Base-by-base conservation (phyloP, 1,140 invertebrate genomes). In the Drosophila seguyi region DNA sequence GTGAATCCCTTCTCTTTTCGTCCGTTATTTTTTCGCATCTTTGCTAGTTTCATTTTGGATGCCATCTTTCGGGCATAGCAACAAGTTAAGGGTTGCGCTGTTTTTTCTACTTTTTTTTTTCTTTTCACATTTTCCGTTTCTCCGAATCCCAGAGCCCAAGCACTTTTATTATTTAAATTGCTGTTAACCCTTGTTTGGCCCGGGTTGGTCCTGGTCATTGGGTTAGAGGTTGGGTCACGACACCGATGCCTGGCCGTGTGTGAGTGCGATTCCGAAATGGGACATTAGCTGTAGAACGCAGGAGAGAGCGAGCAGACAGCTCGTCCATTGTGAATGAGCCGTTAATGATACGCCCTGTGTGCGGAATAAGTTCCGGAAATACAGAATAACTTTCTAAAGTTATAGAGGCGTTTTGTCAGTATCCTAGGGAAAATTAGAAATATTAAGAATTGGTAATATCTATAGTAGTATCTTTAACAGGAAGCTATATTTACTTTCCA, bases 191-290 rank as follows among this genome's bases (percentile, higher is more conserved):
- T 65, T 88, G 78, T 71, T 74, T 80, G 53, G 65, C 76, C 61
- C 44, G 61, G 72, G 68, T 72, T 47, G 66, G 66, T 57, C 68
- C 66, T 45, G 68, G 68, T 72, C 68, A 79, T 50, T 56, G 66
- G 88, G 88, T 91, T 91, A 91, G 81, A 91, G 88, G 84, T 91
- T 81, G 83, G 83, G 74, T 90, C 86, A 92, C 18, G 72, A 74
- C 90, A 75, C 75, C 74, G 52, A 53, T 60, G 42, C 65, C 52
- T 63, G 66, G 31, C 50, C 59, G 58, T 67, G 36, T 77, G 44
- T 60, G 52, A 77, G 75, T 61, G 45, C 61, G 57, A 86, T 91
- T 87, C 77, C 68, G 60, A 88, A 82, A 85, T 77, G 75, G 90
- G 90, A 90, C 86, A 88, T 56, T 75, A 67, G 75, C 34, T 55